A percentile compares a stretch with the other conserved stretches of the same genome.
These are phyloP conservation scores for Lordiphosa fenestrarum DNA, from an alignment of 2,888 invertebrate genomes.

Conservation along the genomic window DNA sequence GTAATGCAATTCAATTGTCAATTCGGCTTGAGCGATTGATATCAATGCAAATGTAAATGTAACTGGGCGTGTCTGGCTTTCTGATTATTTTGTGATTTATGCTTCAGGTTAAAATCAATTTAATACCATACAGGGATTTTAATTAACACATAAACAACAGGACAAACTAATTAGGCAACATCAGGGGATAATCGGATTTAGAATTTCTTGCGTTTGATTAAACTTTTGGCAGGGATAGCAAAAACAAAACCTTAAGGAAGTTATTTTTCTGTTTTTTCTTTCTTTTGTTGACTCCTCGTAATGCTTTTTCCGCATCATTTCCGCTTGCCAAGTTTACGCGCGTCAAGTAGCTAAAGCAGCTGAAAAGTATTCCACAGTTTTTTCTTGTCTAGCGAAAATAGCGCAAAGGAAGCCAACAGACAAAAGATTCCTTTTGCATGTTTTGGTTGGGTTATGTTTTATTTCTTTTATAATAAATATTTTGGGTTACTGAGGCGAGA, in stretches of 20 bases:
- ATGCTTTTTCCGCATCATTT: slow-evolving; percentile 43
- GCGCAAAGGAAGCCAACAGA: not conserved
- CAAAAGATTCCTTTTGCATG: not conserved
- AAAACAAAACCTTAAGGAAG: not conserved
- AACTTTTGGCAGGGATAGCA: too few relatives aligned
- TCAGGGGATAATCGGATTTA: too few relatives aligned
- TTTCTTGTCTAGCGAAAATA: not conserved
- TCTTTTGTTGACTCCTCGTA: slow-evolving; percentile 15
- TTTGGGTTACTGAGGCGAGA: too few relatives aligned
- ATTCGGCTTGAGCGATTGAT: slow-evolving; percentile 66
- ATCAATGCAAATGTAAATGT: slow-evolving; percentile 23
- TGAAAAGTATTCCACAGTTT: slow-evolving; percentile 19
- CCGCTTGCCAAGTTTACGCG: slow-evolving; percentile 26
- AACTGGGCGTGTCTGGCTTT: slow-evolving; percentile 27
- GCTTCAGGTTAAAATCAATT: slow-evolving; percentile 67
- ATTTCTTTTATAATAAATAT: not conserved
- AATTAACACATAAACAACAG: slow-evolving; percentile 47
- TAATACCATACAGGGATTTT: slow-evolving; percentile 48
- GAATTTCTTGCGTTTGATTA: too few relatives aligned
- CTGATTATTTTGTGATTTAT: slow-evolving; percentile 68
- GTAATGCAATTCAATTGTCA: slow-evolving; percentile 62
- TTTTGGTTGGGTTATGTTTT: not conserved
- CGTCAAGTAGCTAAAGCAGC: slow-evolving; percentile 5
- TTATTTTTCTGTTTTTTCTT: slow-evolving; percentile 1
- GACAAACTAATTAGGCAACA: not conserved